Conservation (phyloP, 2,888 invertebrate genomes). For the Temnothorax unifasciatus region DNA sequence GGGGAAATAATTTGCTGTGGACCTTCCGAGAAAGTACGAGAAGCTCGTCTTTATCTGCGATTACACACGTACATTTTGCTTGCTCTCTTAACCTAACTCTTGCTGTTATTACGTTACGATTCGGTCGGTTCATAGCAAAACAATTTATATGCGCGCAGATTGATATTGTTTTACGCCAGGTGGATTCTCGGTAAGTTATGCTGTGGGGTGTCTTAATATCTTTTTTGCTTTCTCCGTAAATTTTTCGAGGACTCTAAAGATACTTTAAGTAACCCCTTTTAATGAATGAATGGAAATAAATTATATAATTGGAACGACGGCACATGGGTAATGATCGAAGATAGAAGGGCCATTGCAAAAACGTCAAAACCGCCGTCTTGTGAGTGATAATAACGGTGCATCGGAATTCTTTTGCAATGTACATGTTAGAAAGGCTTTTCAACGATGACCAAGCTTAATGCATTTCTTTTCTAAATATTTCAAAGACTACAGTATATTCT, state of each 20-base stretch:
- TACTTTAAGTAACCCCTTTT: background rate
- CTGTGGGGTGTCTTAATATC: background rate
- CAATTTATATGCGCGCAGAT: background rate
- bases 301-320: constrained; percentile 43
- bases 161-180: background rate
- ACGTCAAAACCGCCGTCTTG: constrained; percentile 28
- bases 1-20: constrained; percentile 70
- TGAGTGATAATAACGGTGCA: constrained; percentile 49
- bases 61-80: constrained; percentile 22
- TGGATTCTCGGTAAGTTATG: background rate
- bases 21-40: constrained; percentile 2
- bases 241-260: background rate
- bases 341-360: constrained; percentile 29
- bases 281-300: constrained; percentile 31
- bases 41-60: constrained; percentile 3
- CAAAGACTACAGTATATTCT: constrained; percentile 23
- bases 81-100: background rate
- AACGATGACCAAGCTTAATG: constrained; percentile 32
- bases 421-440: constrained; percentile 23
- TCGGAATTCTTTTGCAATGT: constrained; percentile 20
- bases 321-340: constrained; percentile 19
- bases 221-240: background rate
- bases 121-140: background rate
- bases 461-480: constrained; percentile 46
- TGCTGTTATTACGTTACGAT: background rate